Evolutionary conservation across 2,113 vertebrate species (phyloP), one percentile per base, ranked within the genome.

Genomic region (Balaeniceps rex): DNA sequence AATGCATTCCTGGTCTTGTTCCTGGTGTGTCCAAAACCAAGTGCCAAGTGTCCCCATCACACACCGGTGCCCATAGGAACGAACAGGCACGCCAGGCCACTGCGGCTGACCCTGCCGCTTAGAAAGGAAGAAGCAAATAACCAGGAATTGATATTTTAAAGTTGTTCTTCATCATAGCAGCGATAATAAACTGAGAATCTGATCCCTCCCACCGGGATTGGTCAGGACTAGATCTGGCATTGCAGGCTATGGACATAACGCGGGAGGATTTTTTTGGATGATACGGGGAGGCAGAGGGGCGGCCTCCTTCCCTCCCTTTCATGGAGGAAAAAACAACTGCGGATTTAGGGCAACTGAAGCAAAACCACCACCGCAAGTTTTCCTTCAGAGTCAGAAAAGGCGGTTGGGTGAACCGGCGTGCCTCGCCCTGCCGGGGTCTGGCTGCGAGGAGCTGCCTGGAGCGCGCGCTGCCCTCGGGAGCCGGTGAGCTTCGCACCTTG

Each of bases 191-290:
- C 36, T 3, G 19, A 15, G 54, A 38, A 68, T 6, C 25, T 6
- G 75, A 34, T 19, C 60, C 28, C 4, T 52, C 28, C 58, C 11
- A 7, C 34, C 2, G 14, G 10, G 25, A 23, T 3, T 29, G 46
- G 6, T 25, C 44, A 19, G 60, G 63, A 24, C 19, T 19, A 14
- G 51, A 4, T 24, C 19, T 66, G 77, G 60, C 33, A 3, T 17
- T 10, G 31, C 3, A 26, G 47, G 38, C 54, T 34, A 12, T 0
- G 2, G 29, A 9, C 6, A 7, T 5, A 16, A 15, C 2, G 10
- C 61, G 28, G n/a, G 42, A 15, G n/a, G n/a, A 8, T 4, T 6
- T 4, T 29, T 65, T 14, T 19, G 42, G 40, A 22, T 10, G 51
- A 23, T 10, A 6, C 4, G 10, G n/a, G 23, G n/a, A 23, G 29